phyloP scores from a whole-genome alignment of 2,888 invertebrate genomes.

The Strigamia transsilvanica region DNA sequence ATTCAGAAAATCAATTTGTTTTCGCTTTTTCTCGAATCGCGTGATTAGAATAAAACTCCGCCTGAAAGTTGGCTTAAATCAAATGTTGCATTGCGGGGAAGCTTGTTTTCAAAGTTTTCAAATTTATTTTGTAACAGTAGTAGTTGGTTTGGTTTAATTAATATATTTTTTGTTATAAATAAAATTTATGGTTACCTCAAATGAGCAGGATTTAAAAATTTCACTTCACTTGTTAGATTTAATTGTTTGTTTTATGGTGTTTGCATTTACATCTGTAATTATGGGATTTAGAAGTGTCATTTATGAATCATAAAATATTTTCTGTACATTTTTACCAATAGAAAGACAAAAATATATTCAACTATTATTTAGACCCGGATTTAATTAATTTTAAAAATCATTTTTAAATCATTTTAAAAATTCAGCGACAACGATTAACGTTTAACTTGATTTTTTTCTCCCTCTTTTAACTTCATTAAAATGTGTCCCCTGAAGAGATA shows the following conservation, averaged over 20 bases:
- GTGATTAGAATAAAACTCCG: background rate
- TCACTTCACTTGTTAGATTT: background rate
- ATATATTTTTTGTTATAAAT: background rate
- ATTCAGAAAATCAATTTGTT: background rate
- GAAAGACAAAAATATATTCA: too few species aligned
- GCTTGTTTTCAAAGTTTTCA: background rate
- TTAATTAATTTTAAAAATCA: too few species aligned
- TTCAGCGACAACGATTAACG: background rate
- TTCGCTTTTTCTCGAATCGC: too few species aligned
- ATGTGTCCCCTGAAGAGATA: background rate
- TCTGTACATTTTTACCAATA: too few species aligned
- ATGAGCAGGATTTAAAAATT: background rate
- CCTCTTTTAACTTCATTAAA: background rate
- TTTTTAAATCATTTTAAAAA: too few species aligned
- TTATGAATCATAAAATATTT: too few species aligned
- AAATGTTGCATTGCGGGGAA: background rate
- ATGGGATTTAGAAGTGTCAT: too few species aligned
- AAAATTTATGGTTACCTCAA: background rate
- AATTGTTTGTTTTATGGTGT: too few species aligned
- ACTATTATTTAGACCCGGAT: too few species aligned
- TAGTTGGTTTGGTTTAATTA: too few species aligned
- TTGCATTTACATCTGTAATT: too few species aligned
- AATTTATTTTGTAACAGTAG: slow-evolving; percentile 5
- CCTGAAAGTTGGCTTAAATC: slow-evolving; percentile 2
- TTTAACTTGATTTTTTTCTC: background rate